Conservation (phyloP, 2,888 invertebrate genomes). For the Agonopterix heracliana region DNA sequence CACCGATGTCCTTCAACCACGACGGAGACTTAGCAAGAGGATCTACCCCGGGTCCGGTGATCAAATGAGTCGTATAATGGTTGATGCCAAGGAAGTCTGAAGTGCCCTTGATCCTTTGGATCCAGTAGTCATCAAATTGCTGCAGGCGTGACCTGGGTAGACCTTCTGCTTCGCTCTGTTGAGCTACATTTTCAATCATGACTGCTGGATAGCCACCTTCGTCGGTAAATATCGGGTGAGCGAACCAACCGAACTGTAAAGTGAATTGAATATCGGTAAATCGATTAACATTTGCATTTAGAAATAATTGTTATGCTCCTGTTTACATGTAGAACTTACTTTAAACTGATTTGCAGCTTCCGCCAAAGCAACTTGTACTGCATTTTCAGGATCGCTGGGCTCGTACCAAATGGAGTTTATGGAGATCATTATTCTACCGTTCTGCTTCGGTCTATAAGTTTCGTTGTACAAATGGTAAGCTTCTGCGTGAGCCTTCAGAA, state of each 20-base stretch:
- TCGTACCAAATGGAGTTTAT: conserved; percentile 74
- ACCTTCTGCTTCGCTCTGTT: conserved; percentile 59
- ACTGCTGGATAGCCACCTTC: conserved; percentile 67
- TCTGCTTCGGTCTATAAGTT: conserved; percentile 72
- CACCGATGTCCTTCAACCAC: conserved; percentile 70
- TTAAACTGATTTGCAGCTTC: conserved; percentile 72
- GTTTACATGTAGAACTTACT: conserved; percentile 29
- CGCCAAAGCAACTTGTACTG: conserved; percentile 59
- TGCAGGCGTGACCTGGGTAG: conserved; percentile 55
- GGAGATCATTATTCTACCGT: conserved; percentile 73
- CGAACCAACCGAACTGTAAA: conserved; percentile 72
- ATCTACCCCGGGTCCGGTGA: conserved; percentile 60
- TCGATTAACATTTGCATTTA: no score
- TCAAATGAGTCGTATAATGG: conserved; percentile 67
- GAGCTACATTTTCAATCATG: conserved; percentile 64
- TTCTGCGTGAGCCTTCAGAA: conserved; percentile 81
- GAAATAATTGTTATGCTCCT: no score
- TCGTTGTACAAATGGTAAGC: conserved; percentile 79
- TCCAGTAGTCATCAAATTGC: conserved; percentile 66
- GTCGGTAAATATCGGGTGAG: conserved; percentile 68
- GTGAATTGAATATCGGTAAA: neutral
- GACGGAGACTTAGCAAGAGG: conserved; percentile 62
- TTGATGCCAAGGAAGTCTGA: conserved; percentile 71
- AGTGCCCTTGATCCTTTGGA: conserved; percentile 61
- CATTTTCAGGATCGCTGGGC: conserved; percentile 55